These are phyloP conservation scores for Muntiacus reevesi DNA, from an alignment of 2,113 vertebrate species.

Conservation along the genomic window DNA sequence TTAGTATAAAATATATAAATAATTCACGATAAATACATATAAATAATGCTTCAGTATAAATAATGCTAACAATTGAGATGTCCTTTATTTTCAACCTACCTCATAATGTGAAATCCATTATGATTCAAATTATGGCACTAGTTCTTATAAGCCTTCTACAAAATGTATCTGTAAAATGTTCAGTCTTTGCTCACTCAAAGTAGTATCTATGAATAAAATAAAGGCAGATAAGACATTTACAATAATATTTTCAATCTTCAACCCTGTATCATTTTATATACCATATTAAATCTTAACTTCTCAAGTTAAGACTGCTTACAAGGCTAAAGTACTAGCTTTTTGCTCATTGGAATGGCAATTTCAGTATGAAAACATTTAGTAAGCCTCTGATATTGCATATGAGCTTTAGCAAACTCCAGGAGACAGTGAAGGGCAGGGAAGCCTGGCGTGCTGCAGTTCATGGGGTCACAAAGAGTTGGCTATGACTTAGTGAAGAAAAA, in stretches of 20 bases:
- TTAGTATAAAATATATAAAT: neutral
- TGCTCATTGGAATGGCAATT: constrained; percentile 10
- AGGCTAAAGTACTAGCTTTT: neutral
- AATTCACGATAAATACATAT: neutral
- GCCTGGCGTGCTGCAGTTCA: neutral
- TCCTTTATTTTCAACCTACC: constrained; percentile 74
- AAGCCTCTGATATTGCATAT: neutral
- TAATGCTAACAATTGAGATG: neutral
- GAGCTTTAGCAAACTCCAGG: neutral
- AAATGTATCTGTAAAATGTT: constrained; percentile 83
- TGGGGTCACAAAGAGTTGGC: neutral
- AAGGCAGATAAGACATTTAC: neutral
- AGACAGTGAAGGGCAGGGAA: neutral
- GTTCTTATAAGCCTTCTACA: constrained; percentile 83
- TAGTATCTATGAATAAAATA: constrained; percentile 37
- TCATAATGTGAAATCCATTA: constrained; percentile 86
- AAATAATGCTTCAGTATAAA: neutral
- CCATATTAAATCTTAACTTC: constrained; percentile 34
- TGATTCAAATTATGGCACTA: constrained; percentile 84
- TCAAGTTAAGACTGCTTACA: neutral
- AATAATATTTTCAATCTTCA: neutral
- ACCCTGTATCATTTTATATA: neutral
- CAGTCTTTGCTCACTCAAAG: constrained; percentile 65
- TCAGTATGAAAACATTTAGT: constrained; percentile 4
- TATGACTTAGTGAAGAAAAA: neutral